phyloP scores from a whole-genome alignment of 2,797 vertebrate species.

The Schizopygopsis pylzovi region DNA sequence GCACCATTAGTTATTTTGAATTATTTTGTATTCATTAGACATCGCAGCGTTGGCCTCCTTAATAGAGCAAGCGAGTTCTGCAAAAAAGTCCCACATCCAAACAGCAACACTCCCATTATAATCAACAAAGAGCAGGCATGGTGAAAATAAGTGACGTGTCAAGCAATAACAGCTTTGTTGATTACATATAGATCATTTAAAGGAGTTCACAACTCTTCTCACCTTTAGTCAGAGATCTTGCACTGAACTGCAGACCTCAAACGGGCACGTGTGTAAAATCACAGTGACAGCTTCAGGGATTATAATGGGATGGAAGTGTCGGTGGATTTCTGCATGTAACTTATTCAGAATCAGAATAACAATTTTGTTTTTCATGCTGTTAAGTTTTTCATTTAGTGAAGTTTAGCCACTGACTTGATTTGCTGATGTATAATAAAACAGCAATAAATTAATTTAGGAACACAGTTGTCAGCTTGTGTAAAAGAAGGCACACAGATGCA shows the following conservation, averaged over 20 bases:
- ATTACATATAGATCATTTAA: not conserved
- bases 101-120: not conserved
- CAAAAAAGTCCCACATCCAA: not conserved
- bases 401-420: not conserved
- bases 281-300: constrained; percentile 2
- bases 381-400: not conserved
- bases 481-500: not conserved
- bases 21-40: not conserved
- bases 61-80: not conserved
- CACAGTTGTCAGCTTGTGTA: not conserved
- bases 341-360: constrained; percentile 1
- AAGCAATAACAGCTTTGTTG: not conserved
- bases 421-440: not conserved
- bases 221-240: not conserved
- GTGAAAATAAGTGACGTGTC: not conserved
- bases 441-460: not conserved
- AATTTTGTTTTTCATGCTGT: constrained; percentile 10
- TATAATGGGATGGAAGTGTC: constrained; percentile 14
- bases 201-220: not conserved
- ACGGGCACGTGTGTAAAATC: not conserved
- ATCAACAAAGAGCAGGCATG: constrained; percentile 13
- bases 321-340: not conserved
- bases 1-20: not conserved
- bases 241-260: not conserved
- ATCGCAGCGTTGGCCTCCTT: not conserved